Evolutionary conservation across 1,140 invertebrate genomes (phyloP), one percentile per base, ranked within the genome.

Genomic region (Conus ventricosus): DNA sequence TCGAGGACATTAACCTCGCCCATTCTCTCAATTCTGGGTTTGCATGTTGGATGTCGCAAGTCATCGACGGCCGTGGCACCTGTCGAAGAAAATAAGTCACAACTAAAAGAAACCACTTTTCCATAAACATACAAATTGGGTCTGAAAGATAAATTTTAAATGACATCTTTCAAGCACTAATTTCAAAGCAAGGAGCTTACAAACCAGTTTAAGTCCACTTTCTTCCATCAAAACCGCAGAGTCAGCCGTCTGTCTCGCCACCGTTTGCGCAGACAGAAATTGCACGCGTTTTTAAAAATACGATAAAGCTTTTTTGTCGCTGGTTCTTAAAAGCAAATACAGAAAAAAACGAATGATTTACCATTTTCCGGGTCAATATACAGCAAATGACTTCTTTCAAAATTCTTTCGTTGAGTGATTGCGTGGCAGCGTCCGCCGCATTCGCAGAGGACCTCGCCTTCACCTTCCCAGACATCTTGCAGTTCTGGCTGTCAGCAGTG

Each of bases 351-450:
- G 25, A 76, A 84, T 27, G n/a, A 80, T 92, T 90, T 94, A 96
- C 96, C 96, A 93, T 96, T 96, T 82, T 96, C 96, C 25, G 95
- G 94, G 90, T 96, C 96, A 53, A 93, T 96, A 92, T 96, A 96
- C 2, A 96, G 92, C n/a, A 91, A 93, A 91, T 96, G 96, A 91
- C 96, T 92, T 96, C 96, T 92, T 95, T 96, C 78, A 96, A 92
- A 90, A 96, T 96, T 90, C 94, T 94, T 90, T 96, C 96, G 93
- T 96, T 96, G 60, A 96, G 92, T 85, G 94, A 94, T 76, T 96
- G 90, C 15, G 95, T 95, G 17, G 95, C 94, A 85, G 95, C 93
- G 89, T 96, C 96, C 20, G 95, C 93, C 53, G 95, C 91, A 93
- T 96, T 96, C 25, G 95, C 95, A 82, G 96, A 94, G 88, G 91